Percentiles rank a stretch among this genome's conserved stretches.
Conservation (phyloP, 2,888 invertebrate genomes). For the Nymphalis c-album region DNA sequence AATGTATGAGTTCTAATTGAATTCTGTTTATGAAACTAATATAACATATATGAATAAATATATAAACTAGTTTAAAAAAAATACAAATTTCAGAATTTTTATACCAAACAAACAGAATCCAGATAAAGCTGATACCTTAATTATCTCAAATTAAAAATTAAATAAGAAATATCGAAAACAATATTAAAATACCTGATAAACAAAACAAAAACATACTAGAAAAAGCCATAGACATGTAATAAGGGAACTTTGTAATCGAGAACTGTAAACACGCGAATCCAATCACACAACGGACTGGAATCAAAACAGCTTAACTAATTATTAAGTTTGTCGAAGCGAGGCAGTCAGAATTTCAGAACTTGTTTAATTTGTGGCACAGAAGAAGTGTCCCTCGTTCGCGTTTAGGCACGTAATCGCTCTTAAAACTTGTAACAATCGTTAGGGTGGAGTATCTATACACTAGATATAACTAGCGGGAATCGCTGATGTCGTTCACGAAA, state of each 20-base stretch:
- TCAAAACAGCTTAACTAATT: constrained; percentile 64
- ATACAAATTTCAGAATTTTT: too few relatives aligned
- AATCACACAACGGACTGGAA: constrained; percentile 38
- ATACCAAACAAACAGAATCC: too few relatives aligned
- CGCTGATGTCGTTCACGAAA: constrained; percentile 13
- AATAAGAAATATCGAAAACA: too few relatives aligned
- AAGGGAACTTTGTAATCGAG: constrained; percentile 12
- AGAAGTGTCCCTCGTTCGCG: constrained; percentile 59
- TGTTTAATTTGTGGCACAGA: constrained; percentile 74
- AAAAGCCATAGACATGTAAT: not conserved
- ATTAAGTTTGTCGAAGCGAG: constrained; percentile 59
- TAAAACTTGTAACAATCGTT: constrained; percentile 57
- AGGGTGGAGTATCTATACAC: constrained; percentile 33
- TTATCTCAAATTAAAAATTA: too few relatives aligned
- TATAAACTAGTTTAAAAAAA: too few relatives aligned
- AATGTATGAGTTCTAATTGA: too few relatives aligned
- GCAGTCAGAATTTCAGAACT: constrained; percentile 61
- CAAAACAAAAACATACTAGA: not conserved
- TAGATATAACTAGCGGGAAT: constrained; percentile 28
- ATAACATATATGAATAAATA: too few relatives aligned
- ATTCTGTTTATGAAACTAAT: too few relatives aligned
- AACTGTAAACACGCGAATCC: constrained; percentile 23
- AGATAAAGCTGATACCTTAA: too few relatives aligned
- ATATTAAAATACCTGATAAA: not conserved
- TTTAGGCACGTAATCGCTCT: constrained; percentile 79